phyloP scores from a whole-genome alignment of 2,797 vertebrate genomes.

The Bovichtus variegatus region DNA sequence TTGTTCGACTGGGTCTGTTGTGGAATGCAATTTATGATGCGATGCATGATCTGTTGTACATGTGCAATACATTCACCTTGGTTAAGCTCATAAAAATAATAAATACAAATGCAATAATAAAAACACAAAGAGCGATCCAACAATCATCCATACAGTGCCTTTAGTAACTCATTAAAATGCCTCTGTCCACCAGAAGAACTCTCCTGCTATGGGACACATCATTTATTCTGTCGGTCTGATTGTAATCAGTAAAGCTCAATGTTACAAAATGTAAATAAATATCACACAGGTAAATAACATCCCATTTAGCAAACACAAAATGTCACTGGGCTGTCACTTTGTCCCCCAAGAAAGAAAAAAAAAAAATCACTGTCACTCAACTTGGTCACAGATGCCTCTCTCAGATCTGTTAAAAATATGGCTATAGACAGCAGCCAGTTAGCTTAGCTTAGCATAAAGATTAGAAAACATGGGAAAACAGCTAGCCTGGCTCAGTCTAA shows the following conservation, averaged over 20 bases:
- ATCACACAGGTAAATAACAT: slow-evolving; percentile 35
- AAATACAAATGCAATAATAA: slow-evolving; percentile 48
- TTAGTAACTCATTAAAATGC: slow-evolving; percentile 9
- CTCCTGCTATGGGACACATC: neutral
- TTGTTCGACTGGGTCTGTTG: neutral
- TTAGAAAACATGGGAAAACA: neutral
- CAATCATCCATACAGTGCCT: slow-evolving; percentile 16
- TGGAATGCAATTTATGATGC: slow-evolving; percentile 30
- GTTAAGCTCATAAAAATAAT: slow-evolving; percentile 50
- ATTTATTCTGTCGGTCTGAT: slow-evolving; percentile 37
- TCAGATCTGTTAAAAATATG: neutral
- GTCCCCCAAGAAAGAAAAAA: neutral
- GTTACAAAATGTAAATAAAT: slow-evolving; percentile 66
- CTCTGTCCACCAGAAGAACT: slow-evolving; percentile 18
- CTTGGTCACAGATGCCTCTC: neutral
- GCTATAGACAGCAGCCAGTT: neutral
- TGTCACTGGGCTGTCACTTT: slow-evolving; percentile 18
- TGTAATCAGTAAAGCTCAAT: slow-evolving; percentile 57
- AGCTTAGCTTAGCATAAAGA: slow-evolving; percentile 5
- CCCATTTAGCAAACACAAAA: slow-evolving; percentile 7
- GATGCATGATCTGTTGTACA: slow-evolving; percentile 5
- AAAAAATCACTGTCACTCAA: neutral
- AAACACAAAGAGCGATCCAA: slow-evolving; percentile 36
- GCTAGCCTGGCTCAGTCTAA: neutral
- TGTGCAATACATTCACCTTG: slow-evolving; percentile 71